These are phyloP conservation scores for Oncorhynchus masou DNA, from an alignment of 2,113 vertebrate species.

Conservation along the genomic window DNA sequence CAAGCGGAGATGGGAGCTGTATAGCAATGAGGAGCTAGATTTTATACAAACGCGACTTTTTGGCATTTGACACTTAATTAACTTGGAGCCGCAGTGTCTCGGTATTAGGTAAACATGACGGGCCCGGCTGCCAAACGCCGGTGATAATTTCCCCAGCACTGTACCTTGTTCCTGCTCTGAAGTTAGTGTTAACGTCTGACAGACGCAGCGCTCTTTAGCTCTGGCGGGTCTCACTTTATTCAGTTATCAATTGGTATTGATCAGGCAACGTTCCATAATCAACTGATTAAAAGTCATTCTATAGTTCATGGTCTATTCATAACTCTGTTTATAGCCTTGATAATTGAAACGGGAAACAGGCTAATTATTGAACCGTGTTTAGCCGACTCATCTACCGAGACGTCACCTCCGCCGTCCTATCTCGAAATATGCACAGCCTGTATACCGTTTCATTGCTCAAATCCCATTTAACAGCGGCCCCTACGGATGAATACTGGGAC, in stretches of 20 bases:
- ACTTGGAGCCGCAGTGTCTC: constrained; percentile 4
- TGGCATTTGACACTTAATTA: constrained; percentile 29
- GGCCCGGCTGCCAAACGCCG: constrained; percentile 16
- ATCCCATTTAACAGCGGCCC: constrained; percentile 40
- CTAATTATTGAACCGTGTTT: no score
- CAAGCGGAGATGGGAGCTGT: neutral
- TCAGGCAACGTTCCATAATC: no score
- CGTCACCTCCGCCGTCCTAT: no score
- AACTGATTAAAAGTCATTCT: no score
- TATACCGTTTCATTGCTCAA: neutral
- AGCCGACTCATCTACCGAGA: no score
- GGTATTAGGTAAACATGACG: constrained; percentile 22
- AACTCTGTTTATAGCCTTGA: no score
- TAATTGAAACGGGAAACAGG: no score
- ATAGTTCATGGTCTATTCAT: neutral
- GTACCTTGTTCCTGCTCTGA: neutral
- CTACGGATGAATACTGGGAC: constrained; percentile 30
- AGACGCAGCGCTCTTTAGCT: neutral
- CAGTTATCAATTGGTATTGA: neutral
- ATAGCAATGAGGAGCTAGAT: neutral
- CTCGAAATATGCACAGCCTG: neutral
- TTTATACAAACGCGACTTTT: constrained; percentile 31
- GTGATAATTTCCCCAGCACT: constrained; percentile 6
- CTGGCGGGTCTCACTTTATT: neutral
- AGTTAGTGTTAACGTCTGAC: neutral